A percentile compares a stretch with the other conserved stretches of the same genome.
phyloP scores from a whole-genome alignment of 2,888 invertebrate species.

The Mystacides longicornis region DNA sequence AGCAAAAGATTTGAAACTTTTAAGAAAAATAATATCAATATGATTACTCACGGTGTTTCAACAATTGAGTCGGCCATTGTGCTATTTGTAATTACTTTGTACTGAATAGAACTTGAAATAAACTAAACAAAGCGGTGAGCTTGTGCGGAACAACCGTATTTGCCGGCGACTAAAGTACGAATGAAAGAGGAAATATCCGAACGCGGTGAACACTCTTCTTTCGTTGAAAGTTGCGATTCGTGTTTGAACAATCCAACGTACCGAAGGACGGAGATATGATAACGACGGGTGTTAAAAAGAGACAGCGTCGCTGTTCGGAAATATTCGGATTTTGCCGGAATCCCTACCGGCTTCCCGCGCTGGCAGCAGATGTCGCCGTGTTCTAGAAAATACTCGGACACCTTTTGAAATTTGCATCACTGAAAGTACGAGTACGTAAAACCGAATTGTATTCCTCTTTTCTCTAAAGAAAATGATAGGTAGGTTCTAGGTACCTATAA shows the following conservation, averaged over 20 bases:
- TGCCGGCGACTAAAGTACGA: slow-evolving; percentile 25
- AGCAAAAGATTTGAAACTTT: slow-evolving; percentile 20
- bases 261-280: neutral
- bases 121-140: slow-evolving; percentile 17
- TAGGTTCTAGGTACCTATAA: too few species aligned
- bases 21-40: slow-evolving; percentile 19
- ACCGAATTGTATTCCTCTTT: too few species aligned
- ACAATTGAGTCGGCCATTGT: slow-evolving; percentile 58
- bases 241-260: neutral
- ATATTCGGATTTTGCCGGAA: slow-evolving; percentile 13
- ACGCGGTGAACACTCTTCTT: slow-evolving; percentile 16
- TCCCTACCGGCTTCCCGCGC: slow-evolving; percentile 26
- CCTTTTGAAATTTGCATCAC: slow-evolving; percentile 12
- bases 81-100: slow-evolving; percentile 26
- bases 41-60: slow-evolving; percentile 57
- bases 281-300: neutral
- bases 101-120: slow-evolving; percentile 11
- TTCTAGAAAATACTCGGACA: slow-evolving; percentile 26
- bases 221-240: slow-evolving; percentile 11
- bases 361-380: slow-evolving; percentile 27
- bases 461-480: too few species aligned
- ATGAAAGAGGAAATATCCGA: slow-evolving; percentile 24
- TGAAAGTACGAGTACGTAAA: too few species aligned
- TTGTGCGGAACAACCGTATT: slow-evolving; percentile 18
- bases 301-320: neutral